A percentile compares a stretch with the other conserved stretches of the same genome.
Evolutionary conservation across 2,113 vertebrate genomes (phyloP).

Genomic region (Chaenocephalus aceratus): DNA sequence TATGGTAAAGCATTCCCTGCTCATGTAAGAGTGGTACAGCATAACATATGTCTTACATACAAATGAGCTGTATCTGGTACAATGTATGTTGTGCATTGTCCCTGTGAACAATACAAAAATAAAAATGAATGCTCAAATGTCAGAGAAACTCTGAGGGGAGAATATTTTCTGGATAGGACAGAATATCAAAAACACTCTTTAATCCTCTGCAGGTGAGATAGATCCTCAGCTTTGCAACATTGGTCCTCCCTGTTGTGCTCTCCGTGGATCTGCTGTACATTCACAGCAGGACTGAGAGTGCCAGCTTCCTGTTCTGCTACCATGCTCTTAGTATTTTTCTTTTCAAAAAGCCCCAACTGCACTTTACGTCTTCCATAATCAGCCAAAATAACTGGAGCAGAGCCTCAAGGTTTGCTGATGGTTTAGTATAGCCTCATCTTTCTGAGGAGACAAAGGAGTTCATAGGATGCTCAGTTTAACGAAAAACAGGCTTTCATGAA

Average conservation of each 20-base stretch:
- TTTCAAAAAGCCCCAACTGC: not conserved
- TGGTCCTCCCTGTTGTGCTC: slow-evolving; percentile 20
- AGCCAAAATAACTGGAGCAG: slow-evolving; percentile 20
- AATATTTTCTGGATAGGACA: not conserved
- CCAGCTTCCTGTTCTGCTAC: not conserved
- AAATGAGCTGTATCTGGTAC: not conserved
- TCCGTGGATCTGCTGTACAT: not conserved
- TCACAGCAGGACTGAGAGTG: not conserved
- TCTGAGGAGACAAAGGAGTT: not conserved
- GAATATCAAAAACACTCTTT: not conserved
- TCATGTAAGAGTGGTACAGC: not conserved
- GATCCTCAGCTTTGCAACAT: slow-evolving; percentile 20
- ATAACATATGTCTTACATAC: not conserved
- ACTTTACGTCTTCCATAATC: not conserved
- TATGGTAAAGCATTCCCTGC: slow-evolving; percentile 16
- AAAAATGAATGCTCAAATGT: slow-evolving; percentile 1
- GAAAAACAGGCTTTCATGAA: too few relatives aligned
- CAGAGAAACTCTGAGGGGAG: slow-evolving; percentile 1
- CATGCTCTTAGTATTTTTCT: not conserved
- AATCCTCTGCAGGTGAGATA: slow-evolving; percentile 13
- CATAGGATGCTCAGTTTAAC: not conserved
- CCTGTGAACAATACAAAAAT: too few relatives aligned
- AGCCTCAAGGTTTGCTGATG: not conserved
- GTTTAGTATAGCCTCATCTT: not conserved
- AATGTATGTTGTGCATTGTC: too few relatives aligned